phyloP scores from a whole-genome alignment of 1,140 invertebrate genomes.

The Apis mellifera region Amel_HAv3.1 CM009939.2:6827001-6827500 shows the following conservation, averaged over 20 bases:
- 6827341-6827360: neutral
- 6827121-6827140: conserved; percentile 75
- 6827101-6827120: conserved; percentile 72
- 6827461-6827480: neutral
- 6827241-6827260: neutral
- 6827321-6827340: conserved; percentile 47
- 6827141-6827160: conserved; percentile 60
- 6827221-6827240: conserved; percentile 23
- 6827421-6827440: neutral
- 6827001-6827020: neutral
- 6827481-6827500: neutral
- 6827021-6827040: neutral
- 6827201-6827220: conserved; percentile 34
- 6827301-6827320: conserved; percentile 5
- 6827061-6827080: conserved; percentile 40
- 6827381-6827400: neutral
- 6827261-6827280: neutral
- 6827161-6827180: conserved; percentile 40
- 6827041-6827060: conserved; percentile 40
- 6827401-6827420: neutral
- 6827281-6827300: conserved; percentile 55
- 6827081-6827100: conserved; percentile 55
- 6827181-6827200: conserved; percentile 27
- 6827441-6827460: neutral
- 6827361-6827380: neutral